Evolutionary conservation across 2,113 vertebrate genomes (phyloP), one percentile per base, ranked within the genome.

Genomic region (Anolis carolinensis): DNA sequence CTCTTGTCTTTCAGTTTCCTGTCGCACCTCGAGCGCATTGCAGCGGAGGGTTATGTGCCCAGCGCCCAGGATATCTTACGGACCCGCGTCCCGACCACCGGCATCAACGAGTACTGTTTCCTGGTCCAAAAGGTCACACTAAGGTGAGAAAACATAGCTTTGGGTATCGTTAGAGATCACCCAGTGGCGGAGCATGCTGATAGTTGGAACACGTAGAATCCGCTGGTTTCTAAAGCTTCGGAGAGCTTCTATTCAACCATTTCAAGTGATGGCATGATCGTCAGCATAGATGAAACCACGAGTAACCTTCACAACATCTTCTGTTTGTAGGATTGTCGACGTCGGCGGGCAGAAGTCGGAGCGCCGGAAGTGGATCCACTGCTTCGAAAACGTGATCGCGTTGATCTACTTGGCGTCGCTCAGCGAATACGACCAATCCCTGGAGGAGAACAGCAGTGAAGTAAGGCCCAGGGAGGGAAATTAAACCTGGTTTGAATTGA

Each of bases 341-440:
- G 98, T 98, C 0, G 98, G 98, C 0, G 98, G 98, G 27, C 98
- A 98, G 96, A 98, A 97, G 87, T 98, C 98, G 0, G 98, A 98
- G 83, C 96, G 98, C 23, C 96, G 97, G 90, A 98, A 98, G 87
- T 98, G 98, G 98, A 98, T 98, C 80, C 97, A 98, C 90, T 98
- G 97, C 87, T 98, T 98, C 5, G 97, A 98, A 93, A 97, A 98
- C 0, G 97, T 98, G 82, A 97, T 97, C 0, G 97, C 97, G 0
- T 96, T 98, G 83, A 98, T 98, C 91, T 98, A 98, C 90, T 93
- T 98, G 94, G 98, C 98, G 0, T 98, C 98, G 0, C 97, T 98
- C 79, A 98, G 98, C 84, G 98, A 98, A 87, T 98, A 97, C 0
- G 98, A 98, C 94, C 98, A 98, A 90, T 95, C 96, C 14, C 95